A percentile compares a stretch with the other conserved stretches of the same genome.
Conservation (phyloP, 2,888 invertebrate species). For the Lomographa bimaculata region DNA sequence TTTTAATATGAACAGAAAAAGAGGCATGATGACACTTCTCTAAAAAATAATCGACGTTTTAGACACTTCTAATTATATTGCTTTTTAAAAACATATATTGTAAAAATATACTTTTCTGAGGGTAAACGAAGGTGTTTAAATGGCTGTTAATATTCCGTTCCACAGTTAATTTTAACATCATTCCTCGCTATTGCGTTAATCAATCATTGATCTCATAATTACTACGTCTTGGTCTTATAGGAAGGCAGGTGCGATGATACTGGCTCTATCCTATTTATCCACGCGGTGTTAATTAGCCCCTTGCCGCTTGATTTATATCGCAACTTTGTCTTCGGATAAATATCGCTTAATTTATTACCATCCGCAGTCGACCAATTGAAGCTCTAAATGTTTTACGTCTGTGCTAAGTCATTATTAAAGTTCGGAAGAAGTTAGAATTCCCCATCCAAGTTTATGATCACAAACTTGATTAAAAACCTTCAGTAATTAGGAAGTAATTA, state of each 20-base stretch:
- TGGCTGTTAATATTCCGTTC: constrained; percentile 9
- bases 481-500: neutral
- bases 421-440: too few species aligned
- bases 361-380: constrained; percentile 41
- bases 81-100: too few species aligned
- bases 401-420: too few species aligned
- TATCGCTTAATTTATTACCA: constrained; percentile 50
- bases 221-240: constrained; percentile 36
- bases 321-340: constrained; percentile 57
- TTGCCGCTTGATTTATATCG: constrained; percentile 64
- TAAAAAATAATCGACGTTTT: too few species aligned
- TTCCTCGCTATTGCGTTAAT: constrained; percentile 20
- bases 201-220: constrained; percentile 40
- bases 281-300: constrained; percentile 64
- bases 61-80: too few species aligned
- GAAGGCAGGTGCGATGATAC: constrained; percentile 61
- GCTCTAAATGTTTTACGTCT: too few species aligned
- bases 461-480: too few species aligned
- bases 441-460: neutral
- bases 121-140: constrained; percentile 8
- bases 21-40: too few species aligned
- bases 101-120: too few species aligned
- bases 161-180: constrained; percentile 10
- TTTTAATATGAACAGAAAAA: too few species aligned
- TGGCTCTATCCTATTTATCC: constrained; percentile 37